Conservation (phyloP, 92 coral and sea anemone species). For the Epizoanthus illoricatus region DNA sequence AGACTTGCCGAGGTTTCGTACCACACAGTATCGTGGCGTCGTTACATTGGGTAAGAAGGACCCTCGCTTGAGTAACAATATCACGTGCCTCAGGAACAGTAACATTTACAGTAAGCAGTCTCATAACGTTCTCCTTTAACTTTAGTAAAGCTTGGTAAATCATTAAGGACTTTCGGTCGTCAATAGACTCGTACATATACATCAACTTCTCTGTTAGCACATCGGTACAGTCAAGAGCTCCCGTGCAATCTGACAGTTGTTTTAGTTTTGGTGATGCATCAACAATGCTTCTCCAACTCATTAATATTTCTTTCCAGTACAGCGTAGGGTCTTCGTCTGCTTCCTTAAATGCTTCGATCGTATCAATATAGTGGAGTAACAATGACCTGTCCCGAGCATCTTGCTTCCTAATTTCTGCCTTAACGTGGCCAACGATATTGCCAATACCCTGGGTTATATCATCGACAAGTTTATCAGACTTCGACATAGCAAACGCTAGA, state of each 20-base stretch:
- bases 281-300: slow-evolving; percentile 8
- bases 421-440: neutral
- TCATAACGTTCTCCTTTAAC: neutral
- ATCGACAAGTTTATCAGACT: neutral
- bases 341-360: neutral
- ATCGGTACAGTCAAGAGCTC: slow-evolving; percentile 34
- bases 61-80: neutral
- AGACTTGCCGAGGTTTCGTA: slow-evolving; percentile 31
- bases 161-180: slow-evolving; percentile 20
- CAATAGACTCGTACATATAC: slow-evolving; percentile 23
- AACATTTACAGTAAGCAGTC: neutral
- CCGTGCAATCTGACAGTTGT: slow-evolving; percentile 41
- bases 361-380: neutral
- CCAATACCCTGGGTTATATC: neutral
- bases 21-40: slow-evolving; percentile 64
- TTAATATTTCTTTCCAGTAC: slow-evolving; percentile 23
- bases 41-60: slow-evolving; percentile 5
- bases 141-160: neutral
- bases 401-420: neutral
- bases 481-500: slow-evolving; percentile 12
- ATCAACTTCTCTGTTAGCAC: slow-evolving; percentile 23
- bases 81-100: neutral
- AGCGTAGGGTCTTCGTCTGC: neutral
- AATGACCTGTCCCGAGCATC: neutral
- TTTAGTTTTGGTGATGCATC: slow-evolving; percentile 8